Evolutionary conservation across 2,888 invertebrate species (phyloP), one percentile per base, ranked within the genome.

Genomic region (Crioceris asparagi): DNA sequence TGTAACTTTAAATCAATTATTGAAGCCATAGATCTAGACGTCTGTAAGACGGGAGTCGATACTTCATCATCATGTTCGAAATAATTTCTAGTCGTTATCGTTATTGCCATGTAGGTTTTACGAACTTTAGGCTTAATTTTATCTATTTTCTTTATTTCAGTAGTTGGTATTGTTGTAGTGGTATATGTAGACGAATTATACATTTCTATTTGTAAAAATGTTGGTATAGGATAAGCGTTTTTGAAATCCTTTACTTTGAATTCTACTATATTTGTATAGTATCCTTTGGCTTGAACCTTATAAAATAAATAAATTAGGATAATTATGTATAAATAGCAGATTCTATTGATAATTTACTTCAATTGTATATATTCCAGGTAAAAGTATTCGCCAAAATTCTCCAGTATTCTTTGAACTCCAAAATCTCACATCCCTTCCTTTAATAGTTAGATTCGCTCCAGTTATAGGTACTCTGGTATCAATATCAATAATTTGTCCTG

Each of bases 381-480:
- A 55, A 6, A 79, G 59, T 29, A 79, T 64, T 47, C 77, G 66
- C 76, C 76, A 79, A 58, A 71, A 79, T 57, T 77, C 77, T 34
- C 79, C 80, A n/a, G n/a, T n/a, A 53, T 64, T 60, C 50, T 64
- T 62, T 27, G 68, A 66, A 10, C 69, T 67, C 41, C 62, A 60
- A 56, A 75, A 76, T n/a, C 62, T 66, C 40, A 74, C 70, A 45
- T 75, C 69, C 39, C 77, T 62, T 2, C 69, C 72, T 39, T 64
- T 58, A 35, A 79, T 65, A 46, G 66, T 67, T 32, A 75, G 57
- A 10, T 58, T 60, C 2, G 72, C 74, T 29, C 64, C 65, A 39
- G 61, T 59, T 25, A 76, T 59, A 1, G 72, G 68, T 43, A 61
- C 56, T 16, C 62, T 61, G 4, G 63, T 64, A n/a, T 36, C 11